These are phyloP conservation scores for Aphrophora alni DNA, from an alignment of 2,888 invertebrate species.

Conservation along the genomic window DNA sequence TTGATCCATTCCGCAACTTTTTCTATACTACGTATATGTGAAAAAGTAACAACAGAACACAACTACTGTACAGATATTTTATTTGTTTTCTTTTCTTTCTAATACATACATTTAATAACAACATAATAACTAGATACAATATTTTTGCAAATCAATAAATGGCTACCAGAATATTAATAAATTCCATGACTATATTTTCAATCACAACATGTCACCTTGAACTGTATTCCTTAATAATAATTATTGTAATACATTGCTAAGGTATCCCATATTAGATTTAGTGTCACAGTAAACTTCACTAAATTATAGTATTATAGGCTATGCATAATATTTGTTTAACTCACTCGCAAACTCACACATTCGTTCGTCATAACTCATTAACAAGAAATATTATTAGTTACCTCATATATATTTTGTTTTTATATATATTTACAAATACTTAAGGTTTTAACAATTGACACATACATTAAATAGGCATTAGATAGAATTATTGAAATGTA, in stretches of 20 bases:
- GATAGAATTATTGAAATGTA: not conserved
- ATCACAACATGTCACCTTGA: not conserved
- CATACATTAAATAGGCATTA: constrained; percentile 6
- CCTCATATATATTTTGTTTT: not conserved
- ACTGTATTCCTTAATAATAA: not conserved
- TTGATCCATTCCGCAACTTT: too few species aligned
- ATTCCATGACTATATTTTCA: not conserved
- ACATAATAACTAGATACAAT: constrained; percentile 21
- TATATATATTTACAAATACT: not conserved
- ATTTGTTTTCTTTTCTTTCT: constrained; percentile 32
- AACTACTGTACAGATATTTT: constrained; percentile 2
- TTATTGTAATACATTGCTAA: constrained; percentile 2
- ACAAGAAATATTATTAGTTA: constrained; percentile 3
- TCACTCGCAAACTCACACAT: not conserved
- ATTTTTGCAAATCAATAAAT: not conserved
- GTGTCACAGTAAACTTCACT: not conserved
- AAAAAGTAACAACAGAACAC: too few species aligned
- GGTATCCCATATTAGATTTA: not conserved
- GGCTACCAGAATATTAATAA: not conserved
- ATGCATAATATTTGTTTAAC: not conserved
- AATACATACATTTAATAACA: constrained; percentile 36
- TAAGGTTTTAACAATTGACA: constrained; percentile 9
- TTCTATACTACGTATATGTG: too few species aligned
- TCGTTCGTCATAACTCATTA: not conserved
- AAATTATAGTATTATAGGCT: not conserved